Evolutionary conservation across 2,888 invertebrate genomes (phyloP).

Genomic region (Chrysina gloriosa): DNA sequence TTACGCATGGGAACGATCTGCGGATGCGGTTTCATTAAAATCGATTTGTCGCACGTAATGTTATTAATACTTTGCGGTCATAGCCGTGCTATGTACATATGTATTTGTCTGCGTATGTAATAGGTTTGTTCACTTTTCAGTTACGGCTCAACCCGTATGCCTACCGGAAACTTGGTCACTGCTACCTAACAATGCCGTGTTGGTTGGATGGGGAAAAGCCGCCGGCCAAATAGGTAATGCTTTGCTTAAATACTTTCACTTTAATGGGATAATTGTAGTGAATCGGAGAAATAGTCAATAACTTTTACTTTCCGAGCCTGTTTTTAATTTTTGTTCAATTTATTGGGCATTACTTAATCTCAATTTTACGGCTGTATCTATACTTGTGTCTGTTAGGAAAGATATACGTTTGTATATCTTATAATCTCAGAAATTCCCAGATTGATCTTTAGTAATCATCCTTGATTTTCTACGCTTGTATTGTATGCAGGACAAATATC

Average conservation of each 20-base stretch:
- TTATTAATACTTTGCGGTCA: constrained; percentile 7
- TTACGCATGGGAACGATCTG: constrained; percentile 14
- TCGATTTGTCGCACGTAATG: constrained; percentile 27
- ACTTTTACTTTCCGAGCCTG: too few species aligned
- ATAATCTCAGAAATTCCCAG: too few species aligned
- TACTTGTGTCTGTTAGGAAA: too few species aligned
- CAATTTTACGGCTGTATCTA: too few species aligned
- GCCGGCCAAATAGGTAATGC: constrained; percentile 68
- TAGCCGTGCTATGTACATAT: neutral
- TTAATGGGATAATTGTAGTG: neutral
- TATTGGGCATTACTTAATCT: too few species aligned
- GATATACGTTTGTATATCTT: too few species aligned
- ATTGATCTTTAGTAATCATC: too few species aligned
- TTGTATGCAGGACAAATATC: too few species aligned
- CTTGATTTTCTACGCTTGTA: too few species aligned
- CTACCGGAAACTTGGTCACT: constrained; percentile 63
- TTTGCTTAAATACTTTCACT: constrained; percentile 17
- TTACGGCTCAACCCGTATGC: constrained; percentile 83
- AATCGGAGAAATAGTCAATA: too few species aligned
- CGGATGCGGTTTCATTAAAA: constrained; percentile 24
- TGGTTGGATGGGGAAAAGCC: constrained; percentile 81
- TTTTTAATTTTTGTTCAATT: too few species aligned
- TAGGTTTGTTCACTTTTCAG: constrained; percentile 64
- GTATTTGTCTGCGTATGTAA: neutral
- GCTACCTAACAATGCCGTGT: constrained; percentile 67